Evolutionary conservation across 2,797 vertebrate genomes (phyloP).

Genomic region (Anguilla anguilla): DNA sequence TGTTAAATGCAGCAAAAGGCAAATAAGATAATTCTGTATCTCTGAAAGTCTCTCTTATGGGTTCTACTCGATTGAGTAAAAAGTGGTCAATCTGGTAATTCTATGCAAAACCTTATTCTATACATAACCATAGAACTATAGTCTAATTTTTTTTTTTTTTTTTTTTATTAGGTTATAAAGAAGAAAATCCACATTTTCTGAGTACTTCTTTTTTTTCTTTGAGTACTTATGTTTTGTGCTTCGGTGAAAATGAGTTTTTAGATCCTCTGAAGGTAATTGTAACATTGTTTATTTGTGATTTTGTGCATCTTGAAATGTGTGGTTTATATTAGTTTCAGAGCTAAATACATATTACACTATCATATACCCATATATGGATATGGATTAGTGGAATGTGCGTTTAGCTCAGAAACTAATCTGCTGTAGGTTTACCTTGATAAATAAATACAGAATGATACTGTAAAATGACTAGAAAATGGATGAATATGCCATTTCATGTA

Average conservation of each 20-base stretch:
- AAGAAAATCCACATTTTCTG: not conserved
- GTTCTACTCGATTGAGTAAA: not conserved
- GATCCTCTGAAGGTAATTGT: no score
- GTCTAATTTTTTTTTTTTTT: no score
- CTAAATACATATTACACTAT: no score
- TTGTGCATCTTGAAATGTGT: no score
- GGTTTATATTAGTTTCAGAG: no score
- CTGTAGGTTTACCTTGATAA: not conserved
- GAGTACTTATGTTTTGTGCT: not conserved
- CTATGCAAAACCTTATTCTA: no score
- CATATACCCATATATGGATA: no score
- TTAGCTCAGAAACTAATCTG: not conserved
- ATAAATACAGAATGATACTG: not conserved
- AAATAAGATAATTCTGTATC: not conserved
- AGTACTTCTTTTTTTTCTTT: not conserved
- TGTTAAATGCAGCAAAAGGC: not conserved
- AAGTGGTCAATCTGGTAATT: no score
- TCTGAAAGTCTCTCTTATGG: not conserved
- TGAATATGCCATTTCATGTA: not conserved
- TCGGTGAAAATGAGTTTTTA: no score
- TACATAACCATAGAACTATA: no score
- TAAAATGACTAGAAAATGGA: not conserved
- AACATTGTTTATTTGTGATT: no score
- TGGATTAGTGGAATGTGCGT: not conserved
- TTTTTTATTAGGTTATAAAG: no score